Base-by-base conservation (phyloP, 1,140 invertebrate species). In the Augochlora pura region DNA sequence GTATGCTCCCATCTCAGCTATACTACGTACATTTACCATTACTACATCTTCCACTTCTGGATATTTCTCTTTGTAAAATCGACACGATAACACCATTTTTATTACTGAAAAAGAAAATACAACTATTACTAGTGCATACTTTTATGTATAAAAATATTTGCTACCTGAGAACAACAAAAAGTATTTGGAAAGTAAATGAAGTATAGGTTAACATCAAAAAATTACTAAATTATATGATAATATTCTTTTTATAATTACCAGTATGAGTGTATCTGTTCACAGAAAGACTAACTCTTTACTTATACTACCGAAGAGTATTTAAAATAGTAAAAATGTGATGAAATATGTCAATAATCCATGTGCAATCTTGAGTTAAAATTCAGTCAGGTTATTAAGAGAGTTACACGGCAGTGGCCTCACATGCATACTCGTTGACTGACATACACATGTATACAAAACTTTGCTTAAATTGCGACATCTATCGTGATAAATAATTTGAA, bases 1-100 rank as follows among this genome's bases (percentile, higher is more conserved):
- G 93, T 99, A 99, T 8, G 99, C 99, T 78, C 99, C 99, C 99
- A 99, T 99, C 94, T 99, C 99, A 52, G 98, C 99, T 87, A 99
- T 99, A 83, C 97, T 98, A 21, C 98, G 95, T 2, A 99, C 99
- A 92, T 99, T 99, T 7, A 99, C 99, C 98, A 99, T 99, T 16
- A 99, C 99, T 46, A 99, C 98, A 96, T 99, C 99, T 88, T 99
- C 99, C 49, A 99, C 95, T 92, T 99, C 99, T 0, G 99, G 99
- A 94, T 99, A 99, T 90, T 97, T 98, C 93, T 99, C 97, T 88
- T 97, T 96, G 91, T 99, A 99, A 95, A 98, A 99, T 89, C 99
- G 95, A 96, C 99, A 99, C 63, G 97, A 96, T 23, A 99, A 94
- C 86, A 97, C 97, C 98, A 99, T 99, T 93, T 95, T 94, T 73